Conservation (phyloP, 2,113 vertebrate genomes). For the Suncus etruscus region DNA sequence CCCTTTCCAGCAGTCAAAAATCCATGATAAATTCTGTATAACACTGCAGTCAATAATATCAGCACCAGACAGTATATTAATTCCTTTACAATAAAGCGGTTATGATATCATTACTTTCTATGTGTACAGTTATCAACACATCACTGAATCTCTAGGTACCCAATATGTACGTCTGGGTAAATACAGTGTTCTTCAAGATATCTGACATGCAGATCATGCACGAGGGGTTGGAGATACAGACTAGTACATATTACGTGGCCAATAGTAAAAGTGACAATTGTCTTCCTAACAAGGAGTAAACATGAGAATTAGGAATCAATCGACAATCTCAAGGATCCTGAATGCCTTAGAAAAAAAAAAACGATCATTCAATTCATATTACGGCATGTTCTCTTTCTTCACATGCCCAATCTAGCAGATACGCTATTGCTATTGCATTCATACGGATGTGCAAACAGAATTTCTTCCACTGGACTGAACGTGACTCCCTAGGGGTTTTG, state of each 20-base stretch:
- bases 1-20: slow-evolving; percentile 90
- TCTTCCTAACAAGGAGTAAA: slow-evolving; percentile 83
- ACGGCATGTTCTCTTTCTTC: slow-evolving; percentile 72
- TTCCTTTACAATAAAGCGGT: slow-evolving; percentile 89
- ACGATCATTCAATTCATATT: slow-evolving; percentile 34
- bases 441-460: slow-evolving; percentile 79
- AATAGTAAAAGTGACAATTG: slow-evolving; percentile 77
- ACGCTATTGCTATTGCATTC: slow-evolving; percentile 77
- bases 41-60: slow-evolving; percentile 92
- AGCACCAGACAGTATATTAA: slow-evolving; percentile 91
- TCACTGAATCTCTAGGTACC: slow-evolving; percentile 90
- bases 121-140: slow-evolving; percentile 88
- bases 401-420: slow-evolving; percentile 81
- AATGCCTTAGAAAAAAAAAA: slow-evolving; percentile 62
- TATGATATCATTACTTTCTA: slow-evolving; percentile 87
- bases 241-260: slow-evolving; percentile 78
- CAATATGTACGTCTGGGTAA: slow-evolving; percentile 88
- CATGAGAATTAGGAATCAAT: slow-evolving; percentile 83
- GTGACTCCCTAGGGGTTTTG: slow-evolving; percentile 60
- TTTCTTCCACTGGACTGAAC: slow-evolving; percentile 58
- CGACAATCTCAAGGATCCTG: slow-evolving; percentile 82
- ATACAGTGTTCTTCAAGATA: slow-evolving; percentile 86
- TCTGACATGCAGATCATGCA: slow-evolving; percentile 91
- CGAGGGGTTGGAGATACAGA: slow-evolving; percentile 82
- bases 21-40: slow-evolving; percentile 91